These are phyloP conservation scores for Macroglossus sobrinus DNA, from an alignment of 2,113 vertebrate species.

Conservation along the genomic window DNA sequence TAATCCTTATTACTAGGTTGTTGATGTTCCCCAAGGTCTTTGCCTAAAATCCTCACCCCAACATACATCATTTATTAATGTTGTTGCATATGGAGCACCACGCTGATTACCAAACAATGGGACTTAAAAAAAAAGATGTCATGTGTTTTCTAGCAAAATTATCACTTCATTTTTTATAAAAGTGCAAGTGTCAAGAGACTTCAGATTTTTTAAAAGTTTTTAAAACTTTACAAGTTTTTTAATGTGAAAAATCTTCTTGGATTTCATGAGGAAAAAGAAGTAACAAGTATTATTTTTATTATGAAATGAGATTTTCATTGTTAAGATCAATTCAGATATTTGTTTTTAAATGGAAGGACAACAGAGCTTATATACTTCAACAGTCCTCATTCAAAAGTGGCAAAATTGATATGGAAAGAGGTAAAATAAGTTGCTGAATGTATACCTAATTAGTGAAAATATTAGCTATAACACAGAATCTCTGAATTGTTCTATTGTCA, in stretches of 20 bases:
- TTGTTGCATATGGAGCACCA: not conserved
- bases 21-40: not conserved
- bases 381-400: not conserved
- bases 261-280: not conserved
- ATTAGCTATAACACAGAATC: not conserved
- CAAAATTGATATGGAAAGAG: not conserved
- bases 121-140: not conserved
- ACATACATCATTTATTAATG: not conserved
- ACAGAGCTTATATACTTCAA: not conserved
- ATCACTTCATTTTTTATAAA: not conserved
- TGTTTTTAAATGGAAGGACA: not conserved
- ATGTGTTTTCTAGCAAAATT: not conserved
- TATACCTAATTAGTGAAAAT: not conserved
- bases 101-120: not conserved
- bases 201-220: too few relatives aligned
- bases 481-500: not conserved
- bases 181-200: not conserved
- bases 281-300: not conserved
- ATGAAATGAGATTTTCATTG: not conserved
- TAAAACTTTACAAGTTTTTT: not conserved
- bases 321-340: not conserved
- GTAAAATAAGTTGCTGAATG: not conserved
- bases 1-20: not conserved
- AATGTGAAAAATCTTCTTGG: not conserved
- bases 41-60: not conserved